Evolutionary conservation across 2,113 vertebrate species (phyloP).

Genomic region (Falcunculus frontatus): DNA sequence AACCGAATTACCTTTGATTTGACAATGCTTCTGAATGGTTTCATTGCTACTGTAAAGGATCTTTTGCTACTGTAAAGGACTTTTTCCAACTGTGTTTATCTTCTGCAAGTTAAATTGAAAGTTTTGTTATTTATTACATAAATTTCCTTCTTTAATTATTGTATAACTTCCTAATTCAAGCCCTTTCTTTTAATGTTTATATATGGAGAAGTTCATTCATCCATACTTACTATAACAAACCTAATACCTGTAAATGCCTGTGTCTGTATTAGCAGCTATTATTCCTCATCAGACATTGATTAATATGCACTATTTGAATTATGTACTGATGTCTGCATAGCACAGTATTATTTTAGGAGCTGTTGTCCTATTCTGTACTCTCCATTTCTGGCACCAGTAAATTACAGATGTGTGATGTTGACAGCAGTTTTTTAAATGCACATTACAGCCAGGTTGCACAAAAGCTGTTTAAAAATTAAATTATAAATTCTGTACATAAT

Average conservation of each 20-base stretch:
- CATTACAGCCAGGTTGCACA: slow-evolving; percentile 38
- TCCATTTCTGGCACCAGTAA: slow-evolving; percentile 17
- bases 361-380: slow-evolving; percentile 17
- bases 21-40: not conserved
- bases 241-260: slow-evolving; percentile 30
- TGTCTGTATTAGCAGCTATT: slow-evolving; percentile 49
- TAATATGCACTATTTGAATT: slow-evolving; percentile 59
- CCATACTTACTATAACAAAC: not conserved
- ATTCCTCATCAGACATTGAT: slow-evolving; percentile 36
- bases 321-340: slow-evolving; percentile 53
- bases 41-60: not conserved
- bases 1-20: not conserved
- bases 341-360: slow-evolving; percentile 45
- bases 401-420: not conserved
- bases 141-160: not conserved
- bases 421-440: slow-evolving; percentile 47
- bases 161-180: not conserved
- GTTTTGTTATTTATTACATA: not conserved
- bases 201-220: slow-evolving; percentile 13
- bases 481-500: slow-evolving; percentile 25
- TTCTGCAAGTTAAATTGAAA: not conserved
- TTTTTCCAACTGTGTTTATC: not conserved
- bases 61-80: not conserved
- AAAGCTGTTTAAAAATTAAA: not conserved
- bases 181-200: slow-evolving; percentile 19